Evolutionary conservation across 2,797 vertebrate genomes (phyloP).

Genomic region (Nannoperca australis): DNA sequence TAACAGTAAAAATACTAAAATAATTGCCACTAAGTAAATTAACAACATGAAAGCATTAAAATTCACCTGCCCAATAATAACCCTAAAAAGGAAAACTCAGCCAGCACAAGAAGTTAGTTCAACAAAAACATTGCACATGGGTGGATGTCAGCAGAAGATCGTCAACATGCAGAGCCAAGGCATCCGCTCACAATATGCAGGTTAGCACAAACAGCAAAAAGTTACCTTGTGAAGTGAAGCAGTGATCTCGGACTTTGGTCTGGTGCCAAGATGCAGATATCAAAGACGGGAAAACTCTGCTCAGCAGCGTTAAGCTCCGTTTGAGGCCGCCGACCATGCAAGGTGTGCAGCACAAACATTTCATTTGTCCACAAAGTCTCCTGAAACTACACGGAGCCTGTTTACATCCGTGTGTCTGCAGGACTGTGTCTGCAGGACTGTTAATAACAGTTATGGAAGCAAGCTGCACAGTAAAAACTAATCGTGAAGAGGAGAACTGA

Average conservation of each 20-base stretch:
- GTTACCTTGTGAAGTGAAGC: not conserved
- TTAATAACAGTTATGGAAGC: too few species aligned
- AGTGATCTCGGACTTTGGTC: not conserved
- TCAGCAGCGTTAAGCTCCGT: not conserved
- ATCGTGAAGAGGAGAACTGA: not conserved
- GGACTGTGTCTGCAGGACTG: not conserved
- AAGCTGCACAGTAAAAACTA: too few species aligned
- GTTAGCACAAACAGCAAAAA: constrained; percentile 1
- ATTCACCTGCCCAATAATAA: not conserved
- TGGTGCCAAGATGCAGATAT: not conserved
- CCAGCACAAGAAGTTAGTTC: not conserved
- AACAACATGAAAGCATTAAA: not conserved
- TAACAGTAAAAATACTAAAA: not conserved
- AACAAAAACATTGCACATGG: constrained; percentile 1
- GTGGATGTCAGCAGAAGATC: not conserved
- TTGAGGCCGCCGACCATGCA: constrained; percentile 5
- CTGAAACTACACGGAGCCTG: not conserved
- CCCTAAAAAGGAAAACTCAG: not conserved
- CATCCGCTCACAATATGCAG: not conserved
- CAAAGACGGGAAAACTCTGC: not conserved
- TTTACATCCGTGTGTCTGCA: not conserved
- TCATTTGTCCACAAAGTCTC: not conserved
- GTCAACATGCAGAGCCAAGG: constrained; percentile 1
- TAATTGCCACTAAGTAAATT: not conserved
- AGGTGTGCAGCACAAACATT: not conserved